Conservation (phyloP, 2,888 invertebrate species). For the Heliconius ethilla region DNA sequence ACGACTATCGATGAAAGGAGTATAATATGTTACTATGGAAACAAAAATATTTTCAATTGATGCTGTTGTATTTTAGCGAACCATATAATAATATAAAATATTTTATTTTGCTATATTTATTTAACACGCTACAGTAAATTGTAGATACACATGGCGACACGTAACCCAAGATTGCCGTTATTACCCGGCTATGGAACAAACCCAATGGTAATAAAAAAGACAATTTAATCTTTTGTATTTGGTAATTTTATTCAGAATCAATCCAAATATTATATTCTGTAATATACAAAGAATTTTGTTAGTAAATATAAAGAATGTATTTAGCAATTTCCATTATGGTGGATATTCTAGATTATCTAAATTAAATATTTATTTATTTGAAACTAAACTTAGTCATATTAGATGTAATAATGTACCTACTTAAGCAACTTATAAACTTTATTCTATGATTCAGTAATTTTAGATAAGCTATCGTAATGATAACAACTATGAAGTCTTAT, state of each 20-base stretch:
- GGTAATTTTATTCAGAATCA: neutral
- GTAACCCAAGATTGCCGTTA: constrained; percentile 86
- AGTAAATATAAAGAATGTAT: no score
- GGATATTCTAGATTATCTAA: neutral
- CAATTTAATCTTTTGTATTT: neutral
- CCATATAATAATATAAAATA: neutral
- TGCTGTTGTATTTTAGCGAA: neutral
- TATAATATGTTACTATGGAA: constrained; percentile 17
- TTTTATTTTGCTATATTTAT: constrained; percentile 15
- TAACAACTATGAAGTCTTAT: no score
- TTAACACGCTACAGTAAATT: neutral
- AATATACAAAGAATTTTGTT: no score
- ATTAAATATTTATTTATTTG: neutral
- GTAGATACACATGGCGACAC: constrained; percentile 63
- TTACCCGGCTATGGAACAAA: constrained; percentile 87
- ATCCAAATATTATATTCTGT: neutral
- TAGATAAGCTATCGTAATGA: neutral
- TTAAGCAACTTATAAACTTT: neutral
- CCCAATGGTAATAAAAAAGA: constrained; percentile 81
- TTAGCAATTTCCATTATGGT: no score
- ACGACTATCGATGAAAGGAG: neutral
- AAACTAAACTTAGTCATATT: neutral
- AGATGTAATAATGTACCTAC: no score
- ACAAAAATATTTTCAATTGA: neutral
- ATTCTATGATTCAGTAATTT: neutral